phyloP scores from a whole-genome alignment of 2,888 invertebrate genomes.

The Pocota personata region DNA sequence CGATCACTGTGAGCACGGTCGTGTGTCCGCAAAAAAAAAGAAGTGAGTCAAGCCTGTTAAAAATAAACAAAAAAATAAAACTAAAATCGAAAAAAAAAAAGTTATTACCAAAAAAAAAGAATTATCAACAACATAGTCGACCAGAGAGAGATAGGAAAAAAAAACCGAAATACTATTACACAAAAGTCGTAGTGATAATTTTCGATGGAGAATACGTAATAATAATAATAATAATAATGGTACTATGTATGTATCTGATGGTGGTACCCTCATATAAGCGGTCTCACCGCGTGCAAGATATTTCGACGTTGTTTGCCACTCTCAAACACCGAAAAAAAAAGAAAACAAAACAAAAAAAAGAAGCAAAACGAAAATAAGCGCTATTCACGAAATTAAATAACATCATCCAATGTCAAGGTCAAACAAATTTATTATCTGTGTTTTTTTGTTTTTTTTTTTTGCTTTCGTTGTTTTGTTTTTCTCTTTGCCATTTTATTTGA shows the following conservation, averaged over 20 bases:
- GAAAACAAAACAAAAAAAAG: slow-evolving; percentile 36
- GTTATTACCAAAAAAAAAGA: slow-evolving; percentile 13
- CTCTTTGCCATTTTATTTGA: slow-evolving; percentile 30
- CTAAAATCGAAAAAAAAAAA: neutral
- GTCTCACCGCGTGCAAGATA: slow-evolving; percentile 48
- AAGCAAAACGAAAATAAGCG: slow-evolving; percentile 57
- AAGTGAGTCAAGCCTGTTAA: slow-evolving; percentile 35
- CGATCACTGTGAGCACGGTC: neutral
- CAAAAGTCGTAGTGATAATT: slow-evolving; percentile 43
- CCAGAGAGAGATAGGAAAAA: neutral
- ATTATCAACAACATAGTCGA: slow-evolving; percentile 25
- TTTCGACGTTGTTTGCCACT: slow-evolving; percentile 38
- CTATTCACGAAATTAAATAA: slow-evolving; percentile 72
- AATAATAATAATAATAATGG: slow-evolving; percentile 40
- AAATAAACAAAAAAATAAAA: slow-evolving; percentile 9
- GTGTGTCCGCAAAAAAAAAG: slow-evolving; percentile 40
- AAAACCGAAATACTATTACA: slow-evolving; percentile 23
- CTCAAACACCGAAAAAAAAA: slow-evolving; percentile 26
- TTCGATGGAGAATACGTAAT: slow-evolving; percentile 35
- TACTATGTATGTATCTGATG: slow-evolving; percentile 24
- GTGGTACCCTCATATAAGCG: slow-evolving; percentile 18
- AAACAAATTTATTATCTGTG: slow-evolving; percentile 72
- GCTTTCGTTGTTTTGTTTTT: slow-evolving; percentile 10
- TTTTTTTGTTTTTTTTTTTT: slow-evolving; percentile 12
- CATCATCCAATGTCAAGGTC: slow-evolving; percentile 74